Conservation (phyloP, 35 echinoderm and acorn worm species). For the Strongylocentrotus purpuratus region DNA sequence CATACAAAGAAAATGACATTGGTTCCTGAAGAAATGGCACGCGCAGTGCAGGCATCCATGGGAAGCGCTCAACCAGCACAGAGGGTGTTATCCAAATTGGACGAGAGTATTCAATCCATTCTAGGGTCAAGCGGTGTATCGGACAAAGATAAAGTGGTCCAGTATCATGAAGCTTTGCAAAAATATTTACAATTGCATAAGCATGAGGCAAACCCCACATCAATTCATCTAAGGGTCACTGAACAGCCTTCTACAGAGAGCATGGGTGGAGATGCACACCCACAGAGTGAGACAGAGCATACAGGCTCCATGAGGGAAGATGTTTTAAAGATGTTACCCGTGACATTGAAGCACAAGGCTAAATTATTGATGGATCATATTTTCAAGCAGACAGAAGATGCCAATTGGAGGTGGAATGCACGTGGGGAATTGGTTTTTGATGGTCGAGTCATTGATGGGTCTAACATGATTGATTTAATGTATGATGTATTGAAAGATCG, state of each 20-base stretch:
- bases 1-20: constrained; percentile 66
- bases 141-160: no score
- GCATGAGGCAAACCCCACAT: not conserved
- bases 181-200: constrained; percentile 39
- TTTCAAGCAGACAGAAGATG: not conserved
- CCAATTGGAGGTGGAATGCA: not conserved
- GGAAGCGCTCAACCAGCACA: no score
- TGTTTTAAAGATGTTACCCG: not conserved
- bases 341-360: not conserved
- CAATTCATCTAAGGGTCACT: constrained; percentile 24
- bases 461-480: no score
- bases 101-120: no score
- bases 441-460: not conserved
- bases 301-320: not conserved
- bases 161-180: constrained; percentile 41
- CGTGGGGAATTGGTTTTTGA: constrained; percentile 16
- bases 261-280: not conserved
- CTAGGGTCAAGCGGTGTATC: no score
- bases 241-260: not conserved
- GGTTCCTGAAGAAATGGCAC: constrained; percentile 41
- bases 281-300: not conserved
- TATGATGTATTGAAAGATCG: no score
- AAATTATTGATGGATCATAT: not conserved
- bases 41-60: constrained; percentile 15
- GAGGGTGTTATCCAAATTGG: no score